A percentile compares a stretch with the other conserved stretches of the same genome.
Evolutionary conservation across 1,140 invertebrate genomes (phyloP).

Genomic region (Drosophila bipectinata): DNA sequence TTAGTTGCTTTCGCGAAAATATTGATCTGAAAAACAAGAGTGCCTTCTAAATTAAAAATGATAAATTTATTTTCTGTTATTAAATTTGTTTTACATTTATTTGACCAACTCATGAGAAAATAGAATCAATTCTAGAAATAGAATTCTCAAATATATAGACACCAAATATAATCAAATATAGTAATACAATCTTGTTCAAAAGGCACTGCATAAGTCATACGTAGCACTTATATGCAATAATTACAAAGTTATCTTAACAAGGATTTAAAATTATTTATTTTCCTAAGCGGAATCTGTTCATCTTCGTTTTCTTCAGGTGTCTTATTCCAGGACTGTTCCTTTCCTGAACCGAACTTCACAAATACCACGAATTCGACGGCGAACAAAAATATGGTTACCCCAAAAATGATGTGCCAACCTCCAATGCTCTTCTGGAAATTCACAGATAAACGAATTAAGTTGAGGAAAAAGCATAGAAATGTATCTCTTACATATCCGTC

Average conservation of each 20-base stretch:
- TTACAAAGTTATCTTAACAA: no score
- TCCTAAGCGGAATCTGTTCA: no score
- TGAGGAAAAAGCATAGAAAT: neutral
- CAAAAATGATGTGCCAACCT: constrained; percentile 94
- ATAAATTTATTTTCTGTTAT: neutral
- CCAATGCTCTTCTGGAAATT: constrained; percentile 89
- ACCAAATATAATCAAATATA: no score
- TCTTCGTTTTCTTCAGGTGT: neutral
- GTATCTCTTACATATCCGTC: constrained; percentile 87
- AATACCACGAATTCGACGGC: constrained; percentile 90
- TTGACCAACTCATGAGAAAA: no score
- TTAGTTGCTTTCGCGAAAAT: no score
- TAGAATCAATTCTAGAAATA: no score
- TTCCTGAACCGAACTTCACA: constrained; percentile 91
- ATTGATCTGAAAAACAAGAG: no score
- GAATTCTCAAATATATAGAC: no score
- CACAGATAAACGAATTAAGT: constrained; percentile 7
- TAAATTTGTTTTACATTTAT: no score
- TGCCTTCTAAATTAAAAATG: no score
- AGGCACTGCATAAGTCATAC: constrained; percentile 6
- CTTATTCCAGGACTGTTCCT: constrained; percentile 93
- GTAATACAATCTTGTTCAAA: constrained; percentile 21
- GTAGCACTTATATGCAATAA: constrained; percentile 9
- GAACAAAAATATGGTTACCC: constrained; percentile 90
- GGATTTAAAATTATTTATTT: no score